Conservation (phyloP, 2,113 vertebrate species). For the Collichthys lucidus region DNA sequence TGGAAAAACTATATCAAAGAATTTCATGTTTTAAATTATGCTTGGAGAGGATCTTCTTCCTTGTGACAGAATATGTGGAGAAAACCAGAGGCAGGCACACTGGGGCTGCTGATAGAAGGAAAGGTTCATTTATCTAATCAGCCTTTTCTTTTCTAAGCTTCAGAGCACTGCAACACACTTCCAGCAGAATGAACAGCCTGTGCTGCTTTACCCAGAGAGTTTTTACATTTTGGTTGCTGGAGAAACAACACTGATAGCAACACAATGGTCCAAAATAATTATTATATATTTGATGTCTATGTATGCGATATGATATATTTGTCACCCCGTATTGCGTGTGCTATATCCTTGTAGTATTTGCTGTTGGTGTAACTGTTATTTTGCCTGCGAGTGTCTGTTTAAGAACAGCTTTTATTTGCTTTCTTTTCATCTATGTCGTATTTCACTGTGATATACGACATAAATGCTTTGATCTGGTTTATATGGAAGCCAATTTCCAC, state of each 20-base stretch:
- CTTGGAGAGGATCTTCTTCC: background rate
- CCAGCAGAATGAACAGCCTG: background rate
- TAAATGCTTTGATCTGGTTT: background rate
- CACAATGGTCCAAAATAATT: background rate
- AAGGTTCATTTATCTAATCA: background rate
- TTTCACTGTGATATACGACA: background rate
- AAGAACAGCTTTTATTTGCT: background rate
- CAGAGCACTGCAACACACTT: too few relatives aligned
- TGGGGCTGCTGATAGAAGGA: background rate
- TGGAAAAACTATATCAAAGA: background rate
- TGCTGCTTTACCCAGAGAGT: background rate
- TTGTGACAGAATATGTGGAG: background rate
- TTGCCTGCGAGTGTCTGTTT: background rate
- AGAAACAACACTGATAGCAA: background rate
- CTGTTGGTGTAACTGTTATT: background rate
- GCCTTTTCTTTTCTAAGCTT: background rate
- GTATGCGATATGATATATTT: background rate
- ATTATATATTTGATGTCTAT: background rate
- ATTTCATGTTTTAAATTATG: background rate
- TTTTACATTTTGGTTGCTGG: background rate
- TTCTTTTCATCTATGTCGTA: background rate
- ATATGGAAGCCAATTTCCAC: background rate
- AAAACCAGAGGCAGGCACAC: background rate
- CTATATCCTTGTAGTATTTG: background rate
- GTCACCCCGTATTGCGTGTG: background rate